Base-by-base conservation (phyloP, 64 coral and sea anemone species). In the Porites australiensis region DNA sequence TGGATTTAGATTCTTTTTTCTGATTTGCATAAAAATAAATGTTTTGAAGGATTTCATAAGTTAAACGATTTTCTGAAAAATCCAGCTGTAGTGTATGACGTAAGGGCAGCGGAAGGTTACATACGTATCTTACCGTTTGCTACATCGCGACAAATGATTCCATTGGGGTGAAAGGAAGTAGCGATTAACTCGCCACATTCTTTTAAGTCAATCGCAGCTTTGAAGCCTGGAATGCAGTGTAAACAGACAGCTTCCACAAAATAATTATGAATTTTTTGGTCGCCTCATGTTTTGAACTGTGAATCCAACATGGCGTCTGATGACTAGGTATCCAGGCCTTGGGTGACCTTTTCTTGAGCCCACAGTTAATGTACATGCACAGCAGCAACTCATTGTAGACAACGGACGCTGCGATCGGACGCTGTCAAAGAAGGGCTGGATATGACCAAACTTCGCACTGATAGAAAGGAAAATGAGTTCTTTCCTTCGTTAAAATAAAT, bases 371-470 rank as follows among this genome's bases (percentile, higher is more conserved):
- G 1, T 51, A 3, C 48, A 1, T 16, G 77, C 4, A 84, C 81
- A 84, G 81, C 81, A 65, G 81, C 20, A 19, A 21, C 16, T 68
- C 62, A 47, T n/a, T 84, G 45, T 65, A 68, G 81, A 84, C 81
- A 84, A 84, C 81, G 81, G 81, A 84, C 81, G 63, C 81, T 0
- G 27, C n/a, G n/a, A n/a, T n/a, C 81, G 81, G 81, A 84, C 81
- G 63, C 81, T 0, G 27, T 37, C 27, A 51, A 49, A 52, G 47
- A 22, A 55, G 75, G 10, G 75, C 21, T 23, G 44, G 12, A 50
- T 75, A 12, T 15, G 44, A 47, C 62, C 19, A 50, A 68, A 84
- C 15, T 84, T 57, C 6, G 3, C 13, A 65, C 27, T 37, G 0
- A 37, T 37, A 37, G 1, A 37, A 37, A 61, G 16, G 19, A 67